These are phyloP conservation scores for Episyrphus balteatus DNA, from an alignment of 1,140 invertebrate genomes.

Conservation along the genomic window DNA sequence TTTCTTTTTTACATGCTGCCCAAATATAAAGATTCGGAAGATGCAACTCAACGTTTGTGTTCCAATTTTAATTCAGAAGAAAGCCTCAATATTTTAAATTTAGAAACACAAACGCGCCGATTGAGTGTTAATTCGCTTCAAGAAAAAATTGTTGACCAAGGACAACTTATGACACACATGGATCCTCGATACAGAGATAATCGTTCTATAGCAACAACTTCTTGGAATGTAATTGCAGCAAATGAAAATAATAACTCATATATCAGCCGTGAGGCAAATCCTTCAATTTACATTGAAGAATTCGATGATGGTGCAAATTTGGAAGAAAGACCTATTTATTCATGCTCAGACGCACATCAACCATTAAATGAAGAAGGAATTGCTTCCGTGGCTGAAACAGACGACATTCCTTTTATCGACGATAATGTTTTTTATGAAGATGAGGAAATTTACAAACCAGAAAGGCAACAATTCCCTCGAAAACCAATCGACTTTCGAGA, in stretches of 20 bases:
- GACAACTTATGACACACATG: slow-evolving; percentile 31
- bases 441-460: slow-evolving; percentile 9
- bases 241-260: slow-evolving; percentile 18
- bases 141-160: slow-evolving; percentile 29
- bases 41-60: too few species aligned
- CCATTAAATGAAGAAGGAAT: slow-evolving; percentile 33
- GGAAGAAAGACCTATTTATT: slow-evolving; percentile 27
- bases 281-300: slow-evolving; percentile 35
- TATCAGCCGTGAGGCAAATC: slow-evolving; percentile 22
- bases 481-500: not conserved
- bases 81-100: too few species aligned
- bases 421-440: slow-evolving; percentile 23
- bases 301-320: slow-evolving; percentile 30
- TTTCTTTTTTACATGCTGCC: too few species aligned
- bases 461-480: not conserved
- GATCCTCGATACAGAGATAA: slow-evolving; percentile 34
- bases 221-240: slow-evolving; percentile 25
- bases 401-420: slow-evolving; percentile 35
- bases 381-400: slow-evolving; percentile 26
- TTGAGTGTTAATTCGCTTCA: slow-evolving; percentile 32
- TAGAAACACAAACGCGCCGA: slow-evolving; percentile 24
- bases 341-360: slow-evolving; percentile 29
- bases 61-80: too few species aligned
- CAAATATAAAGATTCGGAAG: too few species aligned
- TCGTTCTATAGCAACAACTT: slow-evolving; percentile 28